These are phyloP conservation scores for Mobula hypostoma DNA, from an alignment of 2,113 vertebrate genomes.

Conservation along the genomic window DNA sequence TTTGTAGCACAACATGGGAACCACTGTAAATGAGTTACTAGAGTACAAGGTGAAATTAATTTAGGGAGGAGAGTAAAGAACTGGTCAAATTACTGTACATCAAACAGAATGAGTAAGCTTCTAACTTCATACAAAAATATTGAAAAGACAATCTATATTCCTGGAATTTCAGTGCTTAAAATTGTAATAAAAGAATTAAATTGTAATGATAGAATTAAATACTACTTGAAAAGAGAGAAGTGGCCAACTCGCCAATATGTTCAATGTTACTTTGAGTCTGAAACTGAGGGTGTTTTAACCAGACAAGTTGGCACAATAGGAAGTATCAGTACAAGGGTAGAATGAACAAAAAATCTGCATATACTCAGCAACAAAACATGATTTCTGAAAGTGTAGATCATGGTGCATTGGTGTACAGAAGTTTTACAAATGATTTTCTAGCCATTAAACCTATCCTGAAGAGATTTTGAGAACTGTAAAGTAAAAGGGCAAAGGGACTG, in stretches of 20 bases:
- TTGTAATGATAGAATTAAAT: background rate
- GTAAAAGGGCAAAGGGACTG: background rate
- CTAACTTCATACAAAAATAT: background rate
- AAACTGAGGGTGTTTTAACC: background rate
- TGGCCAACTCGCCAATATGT: background rate
- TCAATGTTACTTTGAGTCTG: background rate
- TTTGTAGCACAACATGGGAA: background rate
- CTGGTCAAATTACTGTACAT: background rate
- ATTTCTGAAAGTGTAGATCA: background rate
- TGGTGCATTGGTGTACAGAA: background rate
- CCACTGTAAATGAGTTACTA: background rate
- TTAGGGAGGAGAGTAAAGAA: background rate
- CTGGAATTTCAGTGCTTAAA: background rate
- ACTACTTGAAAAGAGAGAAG: background rate
- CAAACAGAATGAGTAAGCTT: background rate
- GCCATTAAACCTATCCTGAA: background rate
- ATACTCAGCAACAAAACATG: background rate
- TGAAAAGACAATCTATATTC: background rate
- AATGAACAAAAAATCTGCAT: background rate
- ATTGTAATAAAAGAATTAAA: background rate
- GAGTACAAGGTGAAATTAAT: background rate
- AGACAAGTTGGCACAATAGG: background rate
- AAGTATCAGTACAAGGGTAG: background rate
- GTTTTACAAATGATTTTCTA: background rate
- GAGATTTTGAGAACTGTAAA: background rate